Evolutionary conservation across 2,113 vertebrate genomes (phyloP), one percentile per base, ranked within the genome.

Genomic region (Microcebus murinus): DNA sequence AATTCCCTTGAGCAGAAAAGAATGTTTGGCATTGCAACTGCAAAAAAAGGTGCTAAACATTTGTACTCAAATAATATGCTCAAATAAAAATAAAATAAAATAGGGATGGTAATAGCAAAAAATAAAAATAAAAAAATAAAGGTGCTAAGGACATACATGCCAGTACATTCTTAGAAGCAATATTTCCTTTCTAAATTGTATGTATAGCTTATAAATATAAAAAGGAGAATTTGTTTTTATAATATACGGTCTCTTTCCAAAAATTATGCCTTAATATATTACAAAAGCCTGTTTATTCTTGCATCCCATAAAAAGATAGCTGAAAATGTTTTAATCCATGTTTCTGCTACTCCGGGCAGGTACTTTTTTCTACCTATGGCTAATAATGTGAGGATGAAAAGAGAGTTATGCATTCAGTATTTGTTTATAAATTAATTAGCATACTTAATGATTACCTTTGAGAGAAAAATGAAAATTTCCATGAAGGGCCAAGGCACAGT

Each of bases 81-180:
- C 17, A 55, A 18, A 6, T 55, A 52, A 55, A 55, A 18, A 55
- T 55, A 55, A 55, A 55, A 18, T 55, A 18, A 55, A 55, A 55
- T 55, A 55, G 5, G 52, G 17, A 55, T 18, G 17, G 4, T 18
- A 55, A 55, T 18, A 55, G 15, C 15, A 55, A 55, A 57, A 57
- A 57, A 57, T 45, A 45, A 45, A 45, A 45, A 45, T 8, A 45
- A 18, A 55, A 57, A 57, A 57, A 57, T 18, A 93, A 80, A 94
- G 80, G 70, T 45, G 34, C 45, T 52, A 76, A 91, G 94, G 61
- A 87, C 70, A 87, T 57, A 87, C 70, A 87, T 61, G 94, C 73
- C 65, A 91, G 31, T 48, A 59, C 74, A 80, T 79, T 88, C 86
- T 84, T 93, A 90, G 89, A 95, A 93, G 45, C 15, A 2, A 76